These are phyloP conservation scores for Haliclona indistincta DNA, from an alignment of 37 sponge, comb jelly and placozoan genomes.

Conservation along the genomic window DNA sequence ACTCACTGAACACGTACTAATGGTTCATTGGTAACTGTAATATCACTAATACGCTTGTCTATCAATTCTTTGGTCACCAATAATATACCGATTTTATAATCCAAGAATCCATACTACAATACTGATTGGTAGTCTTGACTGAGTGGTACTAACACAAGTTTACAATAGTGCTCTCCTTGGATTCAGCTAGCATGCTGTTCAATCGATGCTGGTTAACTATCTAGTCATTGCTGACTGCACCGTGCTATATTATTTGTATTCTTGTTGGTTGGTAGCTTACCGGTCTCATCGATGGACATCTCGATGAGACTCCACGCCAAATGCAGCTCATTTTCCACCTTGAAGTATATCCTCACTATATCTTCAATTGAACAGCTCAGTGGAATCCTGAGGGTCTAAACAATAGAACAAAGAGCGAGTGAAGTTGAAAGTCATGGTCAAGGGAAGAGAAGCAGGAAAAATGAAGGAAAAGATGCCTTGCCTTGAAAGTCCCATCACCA, in stretches of 20 bases:
- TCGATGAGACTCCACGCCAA: constrained; percentile 58
- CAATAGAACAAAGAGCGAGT: neutral
- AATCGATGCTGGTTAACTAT: too few relatives aligned
- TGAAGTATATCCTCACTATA: constrained; percentile 66
- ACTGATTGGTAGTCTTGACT: too few relatives aligned
- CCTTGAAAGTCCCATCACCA: constrained; percentile 63
- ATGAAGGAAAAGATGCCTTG: neutral
- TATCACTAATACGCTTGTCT: too few relatives aligned
- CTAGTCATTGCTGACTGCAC: too few relatives aligned
- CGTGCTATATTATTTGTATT: neutral
- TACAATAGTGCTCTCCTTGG: too few relatives aligned
- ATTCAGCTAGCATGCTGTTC: too few relatives aligned
- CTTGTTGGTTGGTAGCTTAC: constrained; percentile 8
- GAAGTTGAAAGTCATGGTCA: neutral
- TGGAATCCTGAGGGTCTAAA: constrained; percentile 41
- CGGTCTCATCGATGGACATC: constrained; percentile 66
- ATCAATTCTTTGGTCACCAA: too few relatives aligned
- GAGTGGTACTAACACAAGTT: too few relatives aligned
- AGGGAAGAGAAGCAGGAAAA: neutral
- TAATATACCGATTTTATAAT: too few relatives aligned
- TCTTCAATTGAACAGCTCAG: constrained; percentile 27
- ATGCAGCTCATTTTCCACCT: constrained; percentile 24
- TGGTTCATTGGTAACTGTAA: too few relatives aligned
- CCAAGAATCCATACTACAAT: too few relatives aligned
- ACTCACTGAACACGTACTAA: too few relatives aligned